These are phyloP conservation scores for Drosophila suzukii DNA, from an alignment of 1,140 invertebrate species.

Conservation along the genomic window DNA sequence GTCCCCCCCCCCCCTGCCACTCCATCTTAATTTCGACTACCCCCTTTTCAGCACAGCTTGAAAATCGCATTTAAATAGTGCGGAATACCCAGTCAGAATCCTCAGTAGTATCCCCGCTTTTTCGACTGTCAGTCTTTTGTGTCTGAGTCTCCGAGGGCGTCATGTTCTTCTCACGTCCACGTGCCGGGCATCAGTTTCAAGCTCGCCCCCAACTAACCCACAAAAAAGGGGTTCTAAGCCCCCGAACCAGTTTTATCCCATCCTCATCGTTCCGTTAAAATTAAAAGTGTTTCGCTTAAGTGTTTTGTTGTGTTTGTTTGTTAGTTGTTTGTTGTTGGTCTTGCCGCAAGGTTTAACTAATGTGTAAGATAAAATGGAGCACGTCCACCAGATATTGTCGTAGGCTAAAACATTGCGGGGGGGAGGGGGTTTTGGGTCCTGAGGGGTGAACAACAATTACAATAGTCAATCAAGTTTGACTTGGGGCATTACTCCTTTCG, in stretches of 20 bases:
- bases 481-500: constrained; percentile 10
- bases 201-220: constrained; percentile 33
- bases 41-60: constrained; percentile 12
- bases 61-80: constrained; percentile 78
- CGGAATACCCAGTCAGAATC: constrained; percentile 18
- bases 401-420: not conserved
- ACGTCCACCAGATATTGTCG: not conserved
- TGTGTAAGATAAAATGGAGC: constrained; percentile 66
- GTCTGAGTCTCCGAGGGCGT: constrained; percentile 29
- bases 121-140: constrained; percentile 29
- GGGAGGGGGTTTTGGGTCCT: constrained; percentile 8
- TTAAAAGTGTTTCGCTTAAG: constrained; percentile 80
- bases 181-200: constrained; percentile 81
- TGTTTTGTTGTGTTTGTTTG: constrained; percentile 74
- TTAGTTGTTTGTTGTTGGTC: constrained; percentile 44
- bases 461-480: constrained; percentile 70
- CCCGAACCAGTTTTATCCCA: not conserved
- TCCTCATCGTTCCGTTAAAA: constrained; percentile 45
- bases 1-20: not conserved
- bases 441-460: constrained; percentile 38
- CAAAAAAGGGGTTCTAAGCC: constrained; percentile 6
- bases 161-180: constrained; percentile 64
- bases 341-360: constrained; percentile 71
- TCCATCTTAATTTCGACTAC: not conserved
- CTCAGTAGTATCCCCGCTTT: constrained; percentile 6